Evolutionary conservation across 1,140 invertebrate genomes (phyloP).

Genomic region (Leptinotarsa texana): DNA sequence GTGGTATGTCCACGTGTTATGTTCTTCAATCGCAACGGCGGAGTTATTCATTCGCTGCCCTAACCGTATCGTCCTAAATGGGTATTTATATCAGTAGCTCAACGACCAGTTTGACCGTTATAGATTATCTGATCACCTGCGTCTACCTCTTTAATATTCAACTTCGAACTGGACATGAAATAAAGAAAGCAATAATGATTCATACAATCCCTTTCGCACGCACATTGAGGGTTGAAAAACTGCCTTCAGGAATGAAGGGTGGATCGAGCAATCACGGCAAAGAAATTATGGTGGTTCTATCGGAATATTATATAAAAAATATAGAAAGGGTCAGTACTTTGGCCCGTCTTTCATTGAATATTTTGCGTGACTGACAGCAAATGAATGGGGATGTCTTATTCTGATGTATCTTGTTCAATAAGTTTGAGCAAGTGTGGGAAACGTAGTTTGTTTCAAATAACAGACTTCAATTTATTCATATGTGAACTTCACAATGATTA

Average conservation of each 20-base stretch:
- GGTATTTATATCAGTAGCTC: neutral
- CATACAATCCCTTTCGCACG: conserved; percentile 8
- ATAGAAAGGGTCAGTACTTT: neutral
- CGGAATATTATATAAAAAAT: neutral
- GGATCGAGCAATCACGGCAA: neutral
- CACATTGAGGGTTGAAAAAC: conserved; percentile 19
- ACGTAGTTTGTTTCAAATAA: neutral
- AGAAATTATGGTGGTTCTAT: neutral
- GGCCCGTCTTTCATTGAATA: neutral
- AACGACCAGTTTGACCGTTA: conserved; percentile 16
- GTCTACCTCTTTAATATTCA: conserved; percentile 21
- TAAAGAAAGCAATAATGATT: conserved; percentile 23
- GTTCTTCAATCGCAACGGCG: neutral
- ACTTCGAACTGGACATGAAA: conserved; percentile 21
- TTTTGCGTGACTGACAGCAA: neutral
- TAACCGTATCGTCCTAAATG: conserved; percentile 1
- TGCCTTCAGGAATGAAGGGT: conserved; percentile 12
- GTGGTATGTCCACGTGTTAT: neutral
- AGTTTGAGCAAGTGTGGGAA: neutral
- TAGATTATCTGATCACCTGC: conserved; percentile 25
- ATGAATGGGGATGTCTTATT: neutral
- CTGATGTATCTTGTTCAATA: neutral
- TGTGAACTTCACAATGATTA: too few species aligned
- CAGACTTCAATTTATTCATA: too few species aligned
- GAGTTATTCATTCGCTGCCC: neutral